Evolutionary conservation across 2,113 vertebrate species (phyloP).

Genomic region (Brachirus orientalis): DNA sequence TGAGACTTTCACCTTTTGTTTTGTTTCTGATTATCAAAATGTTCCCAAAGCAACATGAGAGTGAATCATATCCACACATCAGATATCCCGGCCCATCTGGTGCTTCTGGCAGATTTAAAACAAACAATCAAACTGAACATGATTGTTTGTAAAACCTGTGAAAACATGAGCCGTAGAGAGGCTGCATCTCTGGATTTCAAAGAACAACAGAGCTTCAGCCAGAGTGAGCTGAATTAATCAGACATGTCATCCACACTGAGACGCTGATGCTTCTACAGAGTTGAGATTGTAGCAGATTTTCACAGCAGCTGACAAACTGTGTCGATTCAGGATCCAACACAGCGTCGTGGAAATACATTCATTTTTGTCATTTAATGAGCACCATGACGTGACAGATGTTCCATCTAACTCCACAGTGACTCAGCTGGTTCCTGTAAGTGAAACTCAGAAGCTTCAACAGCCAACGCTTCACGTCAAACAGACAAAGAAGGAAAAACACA

Average conservation of each 20-base stretch:
- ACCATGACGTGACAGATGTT: neutral
- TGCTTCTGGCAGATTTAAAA: constrained; percentile 35
- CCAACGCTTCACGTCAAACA: too few relatives aligned
- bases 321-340: neutral
- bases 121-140: constrained; percentile 38
- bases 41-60: constrained; percentile 21
- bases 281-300: neutral
- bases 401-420: too few relatives aligned
- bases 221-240: constrained; percentile 27
- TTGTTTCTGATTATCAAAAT: neutral
- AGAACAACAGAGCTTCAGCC: constrained; percentile 6
- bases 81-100: constrained; percentile 38
- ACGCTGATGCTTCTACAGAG: constrained; percentile 1
- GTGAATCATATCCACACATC: constrained; percentile 29
- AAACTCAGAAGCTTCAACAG: too few relatives aligned
- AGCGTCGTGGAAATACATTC: neutral
- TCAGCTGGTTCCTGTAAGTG: too few relatives aligned
- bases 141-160: constrained; percentile 44
- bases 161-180: constrained; percentile 1
- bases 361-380: neutral
- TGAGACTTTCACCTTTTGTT: constrained; percentile 1
- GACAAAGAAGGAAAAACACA: too few relatives aligned
- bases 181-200: neutral
- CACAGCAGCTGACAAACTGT: neutral
- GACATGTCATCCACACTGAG: constrained; percentile 15